phyloP scores from a whole-genome alignment of 2,797 vertebrate genomes.

The Gouania willdenowi region DNA sequence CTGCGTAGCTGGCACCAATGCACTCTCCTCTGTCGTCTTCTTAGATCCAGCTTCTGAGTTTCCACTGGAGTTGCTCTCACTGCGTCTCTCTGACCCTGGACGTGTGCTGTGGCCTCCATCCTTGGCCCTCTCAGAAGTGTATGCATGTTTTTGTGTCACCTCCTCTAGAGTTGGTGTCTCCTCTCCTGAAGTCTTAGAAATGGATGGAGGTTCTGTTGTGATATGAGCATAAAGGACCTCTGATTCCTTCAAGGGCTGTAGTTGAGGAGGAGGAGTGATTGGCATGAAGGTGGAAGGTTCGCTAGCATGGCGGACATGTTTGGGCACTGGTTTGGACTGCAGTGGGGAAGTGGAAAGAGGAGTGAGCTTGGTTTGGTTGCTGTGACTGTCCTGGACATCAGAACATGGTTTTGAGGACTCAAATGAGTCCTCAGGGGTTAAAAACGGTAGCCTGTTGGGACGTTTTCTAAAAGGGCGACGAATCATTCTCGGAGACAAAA shows the following conservation, averaged over 20 bases:
- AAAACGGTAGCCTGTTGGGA: slow-evolving; percentile 74
- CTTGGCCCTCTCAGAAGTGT: slow-evolving; percentile 45
- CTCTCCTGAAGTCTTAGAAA: slow-evolving; percentile 52
- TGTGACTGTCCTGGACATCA: slow-evolving; percentile 41
- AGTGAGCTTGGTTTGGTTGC: slow-evolving; percentile 12
- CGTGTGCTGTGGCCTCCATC: slow-evolving; percentile 39
- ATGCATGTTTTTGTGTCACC: slow-evolving; percentile 86
- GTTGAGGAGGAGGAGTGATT: slow-evolving; percentile 74
- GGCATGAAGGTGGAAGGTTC: slow-evolving; percentile 86
- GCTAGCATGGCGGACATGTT: slow-evolving; percentile 87
- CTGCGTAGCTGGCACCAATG: slow-evolving; percentile 48
- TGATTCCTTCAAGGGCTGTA: slow-evolving; percentile 45
- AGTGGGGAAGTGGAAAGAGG: slow-evolving; percentile 29
- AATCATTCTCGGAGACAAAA: slow-evolving; percentile 78
- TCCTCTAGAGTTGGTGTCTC: slow-evolving; percentile 84
- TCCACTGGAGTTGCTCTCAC: slow-evolving; percentile 62
- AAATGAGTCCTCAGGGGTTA: slow-evolving; percentile 59
- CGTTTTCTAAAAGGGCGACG: slow-evolving; percentile 87
- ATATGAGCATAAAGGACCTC: slow-evolving; percentile 29
- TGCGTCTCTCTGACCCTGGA: slow-evolving; percentile 59
- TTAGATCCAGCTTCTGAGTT: slow-evolving; percentile 68
- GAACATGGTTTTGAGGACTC: slow-evolving; percentile 42
- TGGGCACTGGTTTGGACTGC: slow-evolving; percentile 60
- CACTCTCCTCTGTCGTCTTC: slow-evolving; percentile 66
- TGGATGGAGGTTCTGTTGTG: slow-evolving; percentile 39